Evolutionary conservation across 2,888 invertebrate genomes (phyloP), one percentile per base, ranked within the genome.

Genomic region (Leptinotarsa juncta): DNA sequence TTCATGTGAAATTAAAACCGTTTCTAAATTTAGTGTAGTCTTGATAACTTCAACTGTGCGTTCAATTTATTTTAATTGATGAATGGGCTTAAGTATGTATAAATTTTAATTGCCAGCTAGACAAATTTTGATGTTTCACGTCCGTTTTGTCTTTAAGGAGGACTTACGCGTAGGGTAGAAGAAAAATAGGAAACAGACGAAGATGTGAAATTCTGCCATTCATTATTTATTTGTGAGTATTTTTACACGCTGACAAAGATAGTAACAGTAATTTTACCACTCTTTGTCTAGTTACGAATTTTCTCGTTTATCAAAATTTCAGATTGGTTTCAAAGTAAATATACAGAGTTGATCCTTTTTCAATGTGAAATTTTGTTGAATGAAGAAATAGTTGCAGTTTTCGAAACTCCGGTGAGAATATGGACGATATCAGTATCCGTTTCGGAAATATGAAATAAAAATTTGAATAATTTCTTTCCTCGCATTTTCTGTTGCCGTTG

Each of bases 21-120:
- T 18, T 23, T 70, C 71, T 75, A 75, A 69, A 75, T 75, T 50
- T 75, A 75, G 74, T 60, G 26, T 70, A 23, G 69, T 72, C 75
- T 71, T 70, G 66, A 72, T 74, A 70, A 73, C 66, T 76, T 75
- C 70, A 76, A 78, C 71, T 73, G 73, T 71, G 65, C 71, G 20
- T 70, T 67, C 72, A 78, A 78, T 76, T 78, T 72, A 73, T 75
- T 70, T 78, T 75, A 78, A 78, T 78, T 76, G 76, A 76, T 76
- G 78, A 76, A 78, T 73, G 78, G 32, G 74, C 69, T 76, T 66
- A 74, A 74, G 69, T 71, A 73, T 70, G 75, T 75, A 72, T 72
- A 72, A 74, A 76, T 78, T 78, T 78, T 74, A 78, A 78, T 78
- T 78, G 74, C 53, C 53, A 74, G 74, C 53, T 62, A 66, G 72